Conservation (phyloP, 2,888 invertebrate species). For the Heteromurus nitidus region DNA sequence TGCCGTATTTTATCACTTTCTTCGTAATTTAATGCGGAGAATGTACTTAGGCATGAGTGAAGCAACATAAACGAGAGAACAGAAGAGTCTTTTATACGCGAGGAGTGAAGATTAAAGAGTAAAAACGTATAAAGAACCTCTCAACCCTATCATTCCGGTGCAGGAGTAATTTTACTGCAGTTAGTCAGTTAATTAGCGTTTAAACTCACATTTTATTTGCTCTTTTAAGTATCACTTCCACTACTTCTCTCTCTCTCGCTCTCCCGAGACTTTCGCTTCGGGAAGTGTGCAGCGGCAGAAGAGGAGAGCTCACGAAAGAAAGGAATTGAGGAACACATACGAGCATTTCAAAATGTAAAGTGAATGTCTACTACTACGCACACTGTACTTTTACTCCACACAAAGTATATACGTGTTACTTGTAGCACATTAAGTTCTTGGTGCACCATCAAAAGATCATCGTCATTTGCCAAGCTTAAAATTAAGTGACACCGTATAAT, state of each 20-base stretch:
- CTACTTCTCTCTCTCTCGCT: background rate
- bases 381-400: background rate
- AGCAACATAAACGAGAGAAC: background rate
- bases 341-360: background rate
- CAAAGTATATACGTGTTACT: background rate
- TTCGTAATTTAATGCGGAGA: conserved; percentile 57
- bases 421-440: too few relatives aligned
- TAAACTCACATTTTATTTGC: conserved; percentile 50
- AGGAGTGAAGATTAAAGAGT: background rate
- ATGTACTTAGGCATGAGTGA: background rate
- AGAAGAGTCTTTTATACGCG: background rate
- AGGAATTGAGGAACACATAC: too few relatives aligned
- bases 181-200: conserved; percentile 56
- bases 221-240: conserved; percentile 29
- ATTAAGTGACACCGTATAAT: conserved; percentile 33
- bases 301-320: too few relatives aligned
- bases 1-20: conserved; percentile 62
- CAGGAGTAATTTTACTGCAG: conserved; percentile 50
- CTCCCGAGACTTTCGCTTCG: background rate
- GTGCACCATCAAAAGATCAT: conserved; percentile 40
- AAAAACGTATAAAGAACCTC: conserved; percentile 9
- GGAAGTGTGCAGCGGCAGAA: too few relatives aligned
- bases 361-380: background rate
- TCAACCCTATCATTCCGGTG: conserved; percentile 40
- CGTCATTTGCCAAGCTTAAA: conserved; percentile 39